These are phyloP conservation scores for Furnarius figulus DNA, from an alignment of 2,113 vertebrate genomes.

Conservation along the genomic window DNA sequence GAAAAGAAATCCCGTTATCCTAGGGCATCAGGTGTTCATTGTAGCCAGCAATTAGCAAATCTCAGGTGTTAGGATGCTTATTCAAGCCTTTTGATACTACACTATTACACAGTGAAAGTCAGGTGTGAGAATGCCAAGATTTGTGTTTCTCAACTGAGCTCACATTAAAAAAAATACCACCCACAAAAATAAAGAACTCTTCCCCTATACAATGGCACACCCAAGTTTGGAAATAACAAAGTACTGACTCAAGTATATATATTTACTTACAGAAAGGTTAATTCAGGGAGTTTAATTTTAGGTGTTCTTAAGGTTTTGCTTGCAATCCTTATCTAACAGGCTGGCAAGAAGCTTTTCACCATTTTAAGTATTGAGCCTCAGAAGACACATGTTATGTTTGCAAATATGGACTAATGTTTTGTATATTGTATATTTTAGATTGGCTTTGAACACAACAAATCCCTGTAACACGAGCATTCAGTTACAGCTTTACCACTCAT, in stretches of 20 bases:
- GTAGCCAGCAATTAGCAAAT: slow-evolving; percentile 15
- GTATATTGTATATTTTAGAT: neutral
- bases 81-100: neutral
- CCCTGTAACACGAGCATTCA: neutral
- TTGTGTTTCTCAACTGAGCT: neutral
- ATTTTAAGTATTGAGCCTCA: neutral
- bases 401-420: neutral
- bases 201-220: neutral
- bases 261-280: neutral
- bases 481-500: neutral
- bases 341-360: neutral
- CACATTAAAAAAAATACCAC: neutral
- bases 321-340: neutral
- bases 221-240: neutral
- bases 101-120: neutral
- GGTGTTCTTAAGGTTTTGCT: neutral
- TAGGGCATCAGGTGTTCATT: neutral
- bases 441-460: neutral
- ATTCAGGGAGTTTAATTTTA: neutral
- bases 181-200: neutral
- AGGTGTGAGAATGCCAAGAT: neutral
- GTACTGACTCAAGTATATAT: neutral
- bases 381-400: neutral
- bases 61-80: neutral
- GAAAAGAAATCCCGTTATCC: neutral